phyloP scores from a whole-genome alignment of 92 coral and sea anemone genomes.

The Palythoa grandiflora region DNA sequence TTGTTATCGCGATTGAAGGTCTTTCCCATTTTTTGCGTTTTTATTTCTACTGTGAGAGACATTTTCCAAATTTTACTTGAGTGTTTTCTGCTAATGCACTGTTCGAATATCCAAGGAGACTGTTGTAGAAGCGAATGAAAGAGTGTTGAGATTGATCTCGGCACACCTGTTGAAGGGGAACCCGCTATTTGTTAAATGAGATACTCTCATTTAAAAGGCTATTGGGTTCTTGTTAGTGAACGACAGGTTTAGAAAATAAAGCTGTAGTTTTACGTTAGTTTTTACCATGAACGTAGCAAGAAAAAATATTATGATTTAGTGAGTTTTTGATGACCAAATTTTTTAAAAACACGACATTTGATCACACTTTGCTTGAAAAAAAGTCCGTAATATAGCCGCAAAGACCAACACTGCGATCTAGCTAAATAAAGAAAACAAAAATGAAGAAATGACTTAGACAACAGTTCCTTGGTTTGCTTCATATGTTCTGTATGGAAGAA shows the following conservation, averaged over 20 bases:
- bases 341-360: no score
- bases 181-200: slow-evolving; percentile 45
- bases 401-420: no score
- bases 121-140: not conserved
- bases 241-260: not conserved
- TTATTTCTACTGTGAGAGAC: not conserved
- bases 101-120: not conserved
- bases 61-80: not conserved
- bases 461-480: no score
- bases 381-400: no score
- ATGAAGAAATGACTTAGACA: no score
- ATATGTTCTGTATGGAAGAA: no score
- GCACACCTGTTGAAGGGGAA: not conserved
- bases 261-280: not conserved
- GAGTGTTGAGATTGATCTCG: not conserved
- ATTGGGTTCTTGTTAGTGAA: not conserved
- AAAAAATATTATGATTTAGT: not conserved
- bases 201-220: slow-evolving; percentile 24
- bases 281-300: not conserved
- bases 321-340: no score
- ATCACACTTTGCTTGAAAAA: no score
- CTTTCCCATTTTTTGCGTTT: not conserved
- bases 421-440: no score
- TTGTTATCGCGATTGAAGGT: not conserved
- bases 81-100: not conserved